Conservation (phyloP, 2,113 vertebrate species). For the Melanostigma gelatinosum region DNA sequence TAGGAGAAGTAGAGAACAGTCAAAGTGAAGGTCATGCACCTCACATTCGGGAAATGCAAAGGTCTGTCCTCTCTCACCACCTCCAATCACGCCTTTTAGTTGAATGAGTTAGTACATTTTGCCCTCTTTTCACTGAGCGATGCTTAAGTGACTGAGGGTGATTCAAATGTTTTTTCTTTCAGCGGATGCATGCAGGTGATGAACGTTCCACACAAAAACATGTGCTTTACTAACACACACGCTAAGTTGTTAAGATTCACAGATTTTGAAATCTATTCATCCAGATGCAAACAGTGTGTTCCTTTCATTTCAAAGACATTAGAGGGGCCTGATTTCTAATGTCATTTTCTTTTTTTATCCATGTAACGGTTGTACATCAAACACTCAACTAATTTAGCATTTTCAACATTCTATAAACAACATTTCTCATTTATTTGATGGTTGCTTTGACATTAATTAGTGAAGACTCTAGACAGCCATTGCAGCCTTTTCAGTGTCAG, state of each 20-base stretch:
- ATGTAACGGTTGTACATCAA: slow-evolving; percentile 22
- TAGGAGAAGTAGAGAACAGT: slow-evolving; percentile 3
- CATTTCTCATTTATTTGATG: slow-evolving; percentile 29
- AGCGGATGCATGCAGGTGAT: background rate
- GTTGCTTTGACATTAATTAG: slow-evolving; percentile 51
- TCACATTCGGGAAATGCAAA: slow-evolving; percentile 29
- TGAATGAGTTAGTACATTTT: slow-evolving; percentile 38
- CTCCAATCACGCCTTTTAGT: slow-evolving; percentile 23
- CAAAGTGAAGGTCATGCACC: slow-evolving; percentile 36
- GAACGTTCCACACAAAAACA: background rate
- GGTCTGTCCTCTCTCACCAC: slow-evolving; percentile 18
- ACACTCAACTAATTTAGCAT: slow-evolving; percentile 13
- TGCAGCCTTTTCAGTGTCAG: background rate
- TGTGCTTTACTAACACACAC: background rate
- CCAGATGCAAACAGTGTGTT: background rate
- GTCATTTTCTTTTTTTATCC: background rate
- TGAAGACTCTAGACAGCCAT: background rate
- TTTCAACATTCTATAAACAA: slow-evolving; percentile 23
- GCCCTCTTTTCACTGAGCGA: slow-evolving; percentile 25
- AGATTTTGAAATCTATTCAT: background rate
- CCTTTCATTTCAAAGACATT: slow-evolving; percentile 14
- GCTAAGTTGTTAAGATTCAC: background rate
- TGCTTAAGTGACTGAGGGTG: background rate
- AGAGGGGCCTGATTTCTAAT: background rate
- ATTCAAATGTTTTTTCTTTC: slow-evolving; percentile 20